Evolutionary conservation across 2,888 invertebrate species (phyloP), one percentile per base, ranked within the genome.

Genomic region (Achlya flavicornis): DNA sequence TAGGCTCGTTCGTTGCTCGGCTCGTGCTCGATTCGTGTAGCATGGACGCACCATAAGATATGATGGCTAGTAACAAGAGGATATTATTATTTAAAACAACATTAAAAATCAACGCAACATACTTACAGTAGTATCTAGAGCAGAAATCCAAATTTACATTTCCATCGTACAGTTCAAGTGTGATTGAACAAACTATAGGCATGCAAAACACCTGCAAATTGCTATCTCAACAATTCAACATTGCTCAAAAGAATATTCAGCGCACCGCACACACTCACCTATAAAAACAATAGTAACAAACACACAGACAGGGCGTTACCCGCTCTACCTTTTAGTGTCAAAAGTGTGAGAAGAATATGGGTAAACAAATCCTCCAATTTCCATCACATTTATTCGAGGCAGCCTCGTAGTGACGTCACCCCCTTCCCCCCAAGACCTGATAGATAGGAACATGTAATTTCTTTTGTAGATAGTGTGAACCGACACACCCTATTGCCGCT

Each of bases 291-390:
- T 82, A 82, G 78, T 77, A 73, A 69, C 75, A 66, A 71, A 77
- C 73, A 76, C 80, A 80, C 74, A 76, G 74, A 80, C 74, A 69
- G 65, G 72, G 73, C 74, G 77, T 71, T 68, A 66, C 76, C 68
- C 83, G 87, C 86, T 84, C 80, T 80, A 89, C 93, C 93, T 94
- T 94, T 94, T 94, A 94, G 91, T 92, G 94, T 94, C 92, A 92
- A 90, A 92, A 91, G 89, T 91, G 90, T 90, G 88, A 93, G 92
- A 91, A 86, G 91, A 92, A 94, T 92, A 93, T 93, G 91, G 89
- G 94, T 94, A 94, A 94, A 94, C 94, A 94, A 94, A 94, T 94
- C 94, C 93, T 92, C 90, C 92, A 91, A 93, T 94, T 94, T 94
- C 94, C 94, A 94, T 94, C 91, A 89, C 93, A 92, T 94, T 93